Conservation (phyloP, 1,140 invertebrate species). For the Drosophila dunni region DNA sequence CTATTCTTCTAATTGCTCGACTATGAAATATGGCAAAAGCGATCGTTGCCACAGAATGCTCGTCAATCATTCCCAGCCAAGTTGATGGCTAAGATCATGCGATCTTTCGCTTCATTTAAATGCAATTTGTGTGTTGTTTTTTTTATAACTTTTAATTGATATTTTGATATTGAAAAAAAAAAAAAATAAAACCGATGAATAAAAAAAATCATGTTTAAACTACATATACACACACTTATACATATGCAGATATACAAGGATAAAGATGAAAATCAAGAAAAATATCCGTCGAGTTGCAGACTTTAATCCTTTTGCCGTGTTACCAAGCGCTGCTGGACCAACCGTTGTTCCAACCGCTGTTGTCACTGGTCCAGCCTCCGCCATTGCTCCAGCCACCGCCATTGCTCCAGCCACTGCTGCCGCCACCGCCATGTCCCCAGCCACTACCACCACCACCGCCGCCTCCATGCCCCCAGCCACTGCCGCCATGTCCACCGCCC, state of each 20-base stretch:
- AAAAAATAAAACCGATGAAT: not conserved
- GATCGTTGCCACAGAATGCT: constrained; percentile 13
- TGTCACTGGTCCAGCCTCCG: constrained; percentile 44
- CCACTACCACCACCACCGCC: constrained; percentile 28
- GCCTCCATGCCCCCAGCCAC: constrained; percentile 60
- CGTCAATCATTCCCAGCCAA: constrained; percentile 29
- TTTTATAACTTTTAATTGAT: constrained; percentile 23
- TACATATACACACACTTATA: not conserved
- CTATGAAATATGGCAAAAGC: constrained; percentile 26
- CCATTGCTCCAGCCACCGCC: constrained; percentile 44
- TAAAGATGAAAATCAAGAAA: not conserved
- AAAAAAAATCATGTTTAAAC: constrained; percentile 27
- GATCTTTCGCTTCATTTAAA: constrained; percentile 34
- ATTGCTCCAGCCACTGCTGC: constrained; percentile 55
- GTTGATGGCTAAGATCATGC: constrained; percentile 19
- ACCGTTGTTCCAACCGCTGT: constrained; percentile 20
- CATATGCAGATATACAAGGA: not conserved
- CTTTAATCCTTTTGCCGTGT: not conserved
- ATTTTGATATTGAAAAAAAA: constrained; percentile 5
- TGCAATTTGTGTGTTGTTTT: constrained; percentile 22
- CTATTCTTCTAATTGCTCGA: constrained; percentile 14
- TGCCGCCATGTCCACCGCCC: constrained; percentile 20
- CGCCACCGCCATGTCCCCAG: constrained; percentile 25
- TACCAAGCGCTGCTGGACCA: constrained; percentile 28
- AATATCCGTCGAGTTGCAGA: not conserved